Evolutionary conservation across 2,888 invertebrate species (phyloP).

Genomic region (Nomada fucata): DNA sequence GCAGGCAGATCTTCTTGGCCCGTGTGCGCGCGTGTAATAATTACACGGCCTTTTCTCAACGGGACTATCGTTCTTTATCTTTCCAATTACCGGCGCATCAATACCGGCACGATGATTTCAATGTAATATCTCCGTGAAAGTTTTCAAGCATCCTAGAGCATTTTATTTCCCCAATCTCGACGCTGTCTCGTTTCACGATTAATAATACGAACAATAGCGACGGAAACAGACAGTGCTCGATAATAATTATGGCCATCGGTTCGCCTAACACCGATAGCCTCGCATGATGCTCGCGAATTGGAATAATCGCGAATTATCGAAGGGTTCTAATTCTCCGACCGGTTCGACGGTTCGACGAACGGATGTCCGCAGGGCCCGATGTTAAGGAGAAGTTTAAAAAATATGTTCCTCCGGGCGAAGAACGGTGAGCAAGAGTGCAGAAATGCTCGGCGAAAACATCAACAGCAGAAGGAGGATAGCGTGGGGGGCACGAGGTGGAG

Average conservation of each 20-base stretch:
- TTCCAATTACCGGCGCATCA: neutral
- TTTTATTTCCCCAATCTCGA: neutral
- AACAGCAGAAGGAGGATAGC: slow-evolving; percentile 58
- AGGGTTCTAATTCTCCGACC: neutral
- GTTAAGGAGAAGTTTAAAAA: slow-evolving; percentile 3
- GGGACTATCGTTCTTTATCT: slow-evolving; percentile 17
- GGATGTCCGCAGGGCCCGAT: neutral
- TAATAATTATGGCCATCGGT: no score
- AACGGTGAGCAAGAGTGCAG: slow-evolving; percentile 31
- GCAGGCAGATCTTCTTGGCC: slow-evolving; percentile 4
- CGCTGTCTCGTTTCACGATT: neutral
- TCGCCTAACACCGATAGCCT: no score
- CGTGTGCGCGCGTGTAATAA: slow-evolving; percentile 31
- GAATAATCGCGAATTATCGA: neutral
- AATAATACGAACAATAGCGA: no score
- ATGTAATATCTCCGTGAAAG: no score
- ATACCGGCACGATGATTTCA: neutral
- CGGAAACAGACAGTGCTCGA: no score
- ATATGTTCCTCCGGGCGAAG: neutral
- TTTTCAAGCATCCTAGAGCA: no score
- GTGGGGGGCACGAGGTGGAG: neutral
- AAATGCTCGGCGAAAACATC: slow-evolving; percentile 55
- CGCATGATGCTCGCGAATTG: no score
- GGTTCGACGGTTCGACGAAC: neutral
- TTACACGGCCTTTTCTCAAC: slow-evolving; percentile 19